Evolutionary conservation across 1,140 invertebrate species (phyloP), one percentile per base, ranked within the genome.

Genomic region (Micrasema longulum): DNA sequence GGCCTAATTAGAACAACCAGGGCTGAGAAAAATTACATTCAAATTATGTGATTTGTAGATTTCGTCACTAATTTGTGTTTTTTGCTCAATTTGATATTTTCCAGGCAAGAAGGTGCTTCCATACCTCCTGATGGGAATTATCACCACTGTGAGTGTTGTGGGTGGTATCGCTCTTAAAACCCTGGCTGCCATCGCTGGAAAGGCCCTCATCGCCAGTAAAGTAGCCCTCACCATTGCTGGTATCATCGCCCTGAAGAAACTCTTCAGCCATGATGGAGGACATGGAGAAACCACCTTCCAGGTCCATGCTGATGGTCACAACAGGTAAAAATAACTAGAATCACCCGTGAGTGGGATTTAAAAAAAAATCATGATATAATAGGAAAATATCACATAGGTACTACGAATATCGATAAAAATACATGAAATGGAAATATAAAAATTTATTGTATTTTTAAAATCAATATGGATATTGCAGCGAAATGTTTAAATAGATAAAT

Each of bases 171-270:
- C 88, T 26, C 79, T 90, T 67, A 90, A 90, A 81, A 87, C 88
- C 5, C 79, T 91, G 69, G 89, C 88, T 38, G 84, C 89, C 4
- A 89, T 91, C 64, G 89, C 89, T 14, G 89, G 88, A 18, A 90
- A 91, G 80, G 89, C 90, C 1, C 79, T 91, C 22, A 86, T 91
- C 55, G 89, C 89, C 70, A 90, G 89, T 79, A 91, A 91, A 77
- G 87, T 90, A 45, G 89, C 90, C 0, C 78, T 91, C 38, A 89
- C 90, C 50, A 90, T 91, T 69, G 88, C 89, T 52, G 88, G 89
- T 41, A 89, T 90, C 38, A 89, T 91, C 70, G 89, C 88, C 22
- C 82, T 91, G 23, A 91, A 90, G 82, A 91, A 91, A 78, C 82
- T 91, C 68, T 90, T 90, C 80, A 87, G 88, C 62, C 87, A 88